Percentiles rank a stretch among this genome's conserved stretches.
phyloP scores from a whole-genome alignment of 2,888 invertebrate genomes.

The Euplexia lucipara region DNA sequence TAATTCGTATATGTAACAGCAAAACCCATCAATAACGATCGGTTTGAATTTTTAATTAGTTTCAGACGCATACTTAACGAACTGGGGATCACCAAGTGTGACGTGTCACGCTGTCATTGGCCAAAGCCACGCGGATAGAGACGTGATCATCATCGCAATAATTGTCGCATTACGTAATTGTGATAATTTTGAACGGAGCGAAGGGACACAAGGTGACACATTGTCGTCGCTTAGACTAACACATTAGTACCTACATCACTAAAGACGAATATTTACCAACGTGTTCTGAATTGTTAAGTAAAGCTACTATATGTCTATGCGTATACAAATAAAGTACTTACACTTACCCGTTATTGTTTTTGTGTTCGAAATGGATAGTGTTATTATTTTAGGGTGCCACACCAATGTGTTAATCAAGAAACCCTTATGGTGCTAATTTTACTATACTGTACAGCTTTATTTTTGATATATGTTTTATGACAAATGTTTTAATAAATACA shows the following conservation, averaged over 20 bases:
- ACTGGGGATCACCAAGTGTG: slow-evolving; percentile 52
- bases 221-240: slow-evolving; percentile 18
- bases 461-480: too few species aligned
- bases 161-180: slow-evolving; percentile 63
- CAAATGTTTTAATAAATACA: too few species aligned
- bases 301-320: too few species aligned
- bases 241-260: slow-evolving; percentile 38
- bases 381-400: not conserved
- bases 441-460: too few species aligned
- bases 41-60: slow-evolving; percentile 34
- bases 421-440: too few species aligned
- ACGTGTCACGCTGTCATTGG: slow-evolving; percentile 55
- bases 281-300: slow-evolving; percentile 22
- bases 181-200: slow-evolving; percentile 55
- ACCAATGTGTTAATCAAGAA: too few species aligned
- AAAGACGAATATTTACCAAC: slow-evolving; percentile 22
- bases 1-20: not conserved
- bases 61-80: slow-evolving; percentile 11
- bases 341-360: not conserved
- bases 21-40: slow-evolving; percentile 17
- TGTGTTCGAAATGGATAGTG: not conserved
- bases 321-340: too few species aligned
- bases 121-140: slow-evolving; percentile 16
- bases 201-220: slow-evolving; percentile 58
- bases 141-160: slow-evolving; percentile 62